A percentile compares a stretch with the other conserved stretches of the same genome.
Conservation (phyloP, 1,140 invertebrate species). For the Nomia melanderi region DNA sequence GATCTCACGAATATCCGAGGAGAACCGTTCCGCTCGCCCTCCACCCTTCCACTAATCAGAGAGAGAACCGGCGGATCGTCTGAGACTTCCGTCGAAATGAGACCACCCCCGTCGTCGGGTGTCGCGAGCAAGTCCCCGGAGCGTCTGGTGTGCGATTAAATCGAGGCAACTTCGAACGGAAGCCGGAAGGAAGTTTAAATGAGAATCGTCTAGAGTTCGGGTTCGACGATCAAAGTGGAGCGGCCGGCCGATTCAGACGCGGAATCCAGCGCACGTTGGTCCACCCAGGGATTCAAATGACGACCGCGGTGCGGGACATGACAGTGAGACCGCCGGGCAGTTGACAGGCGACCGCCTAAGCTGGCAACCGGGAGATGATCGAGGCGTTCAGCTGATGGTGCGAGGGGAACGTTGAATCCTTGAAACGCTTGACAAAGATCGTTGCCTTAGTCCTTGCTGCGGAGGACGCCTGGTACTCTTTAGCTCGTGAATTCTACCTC, state of each 20-base stretch:
- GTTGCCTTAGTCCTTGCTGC: slow-evolving; percentile 53
- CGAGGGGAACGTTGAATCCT: background rate
- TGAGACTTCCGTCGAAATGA: background rate
- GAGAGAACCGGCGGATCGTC: background rate
- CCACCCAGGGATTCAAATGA: slow-evolving; percentile 21
- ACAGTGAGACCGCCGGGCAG: slow-evolving; percentile 10
- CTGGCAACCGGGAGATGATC: background rate
- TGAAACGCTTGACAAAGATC: background rate
- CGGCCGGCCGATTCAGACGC: background rate
- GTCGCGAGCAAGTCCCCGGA: slow-evolving; percentile 2
- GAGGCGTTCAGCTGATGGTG: slow-evolving; percentile 33
- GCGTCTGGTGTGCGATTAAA: background rate
- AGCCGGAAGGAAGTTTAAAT: background rate
- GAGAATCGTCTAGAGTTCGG: background rate
- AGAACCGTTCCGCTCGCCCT: no score
- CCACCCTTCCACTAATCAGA: no score
- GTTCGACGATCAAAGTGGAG: no score
- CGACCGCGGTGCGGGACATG: slow-evolving; percentile 23
- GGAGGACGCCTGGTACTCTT: background rate
- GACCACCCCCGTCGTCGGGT: background rate
- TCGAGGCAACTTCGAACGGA: background rate
- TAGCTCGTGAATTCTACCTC: slow-evolving; percentile 50
- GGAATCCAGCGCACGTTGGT: slow-evolving; percentile 12
- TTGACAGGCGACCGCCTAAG: slow-evolving; percentile 24
- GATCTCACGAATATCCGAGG: no score